phyloP scores from a whole-genome alignment of 2,888 invertebrate genomes.

The Phragmatobia fuliginosa region DNA sequence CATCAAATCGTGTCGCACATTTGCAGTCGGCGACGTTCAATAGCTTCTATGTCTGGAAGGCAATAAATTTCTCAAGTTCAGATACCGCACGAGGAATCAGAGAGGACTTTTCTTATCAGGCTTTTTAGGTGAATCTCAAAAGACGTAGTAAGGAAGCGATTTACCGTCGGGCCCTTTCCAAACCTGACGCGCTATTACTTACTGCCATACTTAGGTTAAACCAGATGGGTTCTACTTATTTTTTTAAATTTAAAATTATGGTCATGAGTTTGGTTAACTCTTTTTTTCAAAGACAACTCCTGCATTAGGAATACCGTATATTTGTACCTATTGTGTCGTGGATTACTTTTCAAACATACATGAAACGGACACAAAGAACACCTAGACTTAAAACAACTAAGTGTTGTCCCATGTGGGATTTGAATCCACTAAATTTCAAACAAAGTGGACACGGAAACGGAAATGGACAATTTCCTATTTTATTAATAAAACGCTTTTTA shows the following conservation, averaged over 20 bases:
- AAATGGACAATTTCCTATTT: background rate
- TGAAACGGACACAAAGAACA: too few species aligned
- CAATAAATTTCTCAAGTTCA: conserved; percentile 23
- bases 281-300: too few species aligned
- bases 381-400: too few species aligned
- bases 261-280: background rate
- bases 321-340: too few species aligned
- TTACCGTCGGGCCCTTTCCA: background rate
- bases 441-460: too few species aligned
- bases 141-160: conserved; percentile 10
- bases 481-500: background rate
- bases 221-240: too few species aligned
- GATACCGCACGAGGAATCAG: conserved; percentile 5
- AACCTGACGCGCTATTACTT: background rate
- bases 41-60: conserved; percentile 12
- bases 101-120: conserved; percentile 14
- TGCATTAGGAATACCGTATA: too few species aligned
- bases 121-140: conserved; percentile 19
- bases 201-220: background rate
- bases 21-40: conserved; percentile 22
- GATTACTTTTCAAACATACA: too few species aligned
- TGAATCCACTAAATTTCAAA: too few species aligned
- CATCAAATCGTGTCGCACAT: conserved; percentile 3
- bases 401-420: too few species aligned
- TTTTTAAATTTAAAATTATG: background rate